Percentiles rank a stretch among this genome's conserved stretches.
Evolutionary conservation across 2,888 invertebrate species (phyloP).

Genomic region (Philopedon plagiatum): DNA sequence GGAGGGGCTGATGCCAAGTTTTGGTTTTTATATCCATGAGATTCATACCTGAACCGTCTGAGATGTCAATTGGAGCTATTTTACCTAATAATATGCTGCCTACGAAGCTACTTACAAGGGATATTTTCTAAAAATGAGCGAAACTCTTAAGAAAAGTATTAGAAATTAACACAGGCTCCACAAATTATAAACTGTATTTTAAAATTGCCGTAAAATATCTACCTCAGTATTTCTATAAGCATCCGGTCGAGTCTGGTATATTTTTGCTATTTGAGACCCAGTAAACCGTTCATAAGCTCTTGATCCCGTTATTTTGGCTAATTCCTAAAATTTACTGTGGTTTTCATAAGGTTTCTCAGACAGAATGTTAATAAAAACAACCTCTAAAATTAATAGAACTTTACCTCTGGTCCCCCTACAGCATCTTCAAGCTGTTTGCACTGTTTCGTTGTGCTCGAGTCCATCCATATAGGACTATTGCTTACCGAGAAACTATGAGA

Average conservation of each 20-base stretch:
- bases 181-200: too few species aligned
- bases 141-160: background rate
- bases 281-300: conserved; percentile 93
- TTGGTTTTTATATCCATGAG: conserved; percentile 85
- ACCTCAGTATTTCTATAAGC: conserved; percentile 84
- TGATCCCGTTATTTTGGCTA: conserved; percentile 88
- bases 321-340: conserved; percentile 71
- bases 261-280: conserved; percentile 93
- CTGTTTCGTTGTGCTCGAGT: conserved; percentile 84
- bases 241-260: conserved; percentile 79
- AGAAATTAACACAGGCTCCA: too few species aligned
- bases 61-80: conserved; percentile 91
- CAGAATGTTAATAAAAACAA: background rate
- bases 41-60: conserved; percentile 98
- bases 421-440: conserved; percentile 85
- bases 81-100: conserved; percentile 90
- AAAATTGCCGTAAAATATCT: conserved; percentile 49
- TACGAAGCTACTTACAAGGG: conserved; percentile 93
- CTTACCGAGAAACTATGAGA: conserved; percentile 82
- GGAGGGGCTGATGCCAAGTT: conserved; percentile 82
- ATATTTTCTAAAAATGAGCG: conserved; percentile 81
- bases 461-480: conserved; percentile 97
- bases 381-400: background rate
- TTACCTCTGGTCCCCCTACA: conserved; percentile 79
- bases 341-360: too few species aligned